Evolutionary conservation across 2,797 vertebrate genomes (phyloP).

Genomic region (Mycteria americana): DNA sequence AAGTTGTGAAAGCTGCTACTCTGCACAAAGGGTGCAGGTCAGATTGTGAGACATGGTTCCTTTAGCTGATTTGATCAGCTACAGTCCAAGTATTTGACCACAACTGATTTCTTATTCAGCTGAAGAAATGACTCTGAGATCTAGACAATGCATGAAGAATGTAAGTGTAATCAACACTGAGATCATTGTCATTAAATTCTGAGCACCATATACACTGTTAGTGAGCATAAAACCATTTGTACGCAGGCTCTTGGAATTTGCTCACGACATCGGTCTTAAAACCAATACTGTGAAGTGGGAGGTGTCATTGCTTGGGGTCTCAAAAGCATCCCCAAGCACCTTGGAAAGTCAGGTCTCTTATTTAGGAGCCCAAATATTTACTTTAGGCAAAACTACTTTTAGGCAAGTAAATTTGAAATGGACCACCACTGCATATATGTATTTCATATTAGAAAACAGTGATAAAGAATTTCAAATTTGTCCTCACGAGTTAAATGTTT

Average conservation of each 20-base stretch:
- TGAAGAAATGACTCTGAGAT: background rate
- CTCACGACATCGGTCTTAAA: background rate
- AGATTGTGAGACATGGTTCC: background rate
- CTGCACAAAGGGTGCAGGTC: background rate
- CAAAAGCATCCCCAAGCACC: background rate
- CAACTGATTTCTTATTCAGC: background rate
- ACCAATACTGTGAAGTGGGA: background rate
- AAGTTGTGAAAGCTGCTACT: background rate
- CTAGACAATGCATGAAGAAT: background rate
- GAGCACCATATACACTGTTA: background rate
- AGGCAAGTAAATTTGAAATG: background rate
- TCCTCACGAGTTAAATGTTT: background rate
- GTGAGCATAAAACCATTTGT: background rate
- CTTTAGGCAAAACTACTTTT: background rate
- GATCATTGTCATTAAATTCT: background rate
- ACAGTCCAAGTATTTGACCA: background rate
- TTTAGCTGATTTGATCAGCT: background rate
- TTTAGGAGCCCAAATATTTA: background rate
- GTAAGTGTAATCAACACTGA: background rate
- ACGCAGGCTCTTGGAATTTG: background rate
- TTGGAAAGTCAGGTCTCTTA: background rate
- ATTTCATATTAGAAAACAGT: background rate
- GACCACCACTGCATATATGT: rapidly evolving
- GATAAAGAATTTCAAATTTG: background rate
- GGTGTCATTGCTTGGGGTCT: background rate